Evolutionary conservation across 2,888 invertebrate genomes (phyloP), one percentile per base, ranked within the genome.

Genomic region (Xylocampa areola): DNA sequence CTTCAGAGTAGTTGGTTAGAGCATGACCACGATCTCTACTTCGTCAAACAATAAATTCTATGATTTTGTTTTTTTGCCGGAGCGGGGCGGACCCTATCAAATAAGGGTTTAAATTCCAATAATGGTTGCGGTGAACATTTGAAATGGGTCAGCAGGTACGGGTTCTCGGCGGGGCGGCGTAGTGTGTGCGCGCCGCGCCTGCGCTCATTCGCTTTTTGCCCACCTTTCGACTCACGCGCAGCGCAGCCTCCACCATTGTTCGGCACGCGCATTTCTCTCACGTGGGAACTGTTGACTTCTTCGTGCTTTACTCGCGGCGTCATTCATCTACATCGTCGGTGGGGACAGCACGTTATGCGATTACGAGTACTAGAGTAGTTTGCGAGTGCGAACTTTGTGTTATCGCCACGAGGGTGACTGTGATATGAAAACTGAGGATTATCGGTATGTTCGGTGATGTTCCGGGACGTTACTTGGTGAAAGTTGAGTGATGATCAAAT

Each of bases 151-250:
- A 90, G 90, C 92, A 92, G 93, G 92, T 92, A 91, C 70, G 43
- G 54, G 66, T 52, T 62, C 61, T 61, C 57, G 65, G 75, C 43
- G 55, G 60, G 61, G 63, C 64, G 73, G 63, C 52, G 63, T 48
- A 63, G 63, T 70, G 77, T 68, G 80, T 67, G 82, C 79, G 80
- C 82, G 68, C 70, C 80, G 76, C 64, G 74, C 52, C 64, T 76
- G 82, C 84, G 86, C 86, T 90, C 91, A 92, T 92, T 92, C 91
- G 86, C 90, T 93, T 93, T 94, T 94, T 94, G 92, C 91, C 87
- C 87, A 89, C 93, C 93, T 94, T 92, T 93, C 93, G 90, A 92
- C 90, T 87, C 91, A 84, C 90, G 91, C 92, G 93, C 92, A 90
- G 90, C 92, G 92, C 92, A 91, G 84, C 88, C 84, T 88, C 86